Evolutionary conservation across 2,797 vertebrate genomes (phyloP), one percentile per base, ranked within the genome.

Genomic region (Diplodus sargus): DNA sequence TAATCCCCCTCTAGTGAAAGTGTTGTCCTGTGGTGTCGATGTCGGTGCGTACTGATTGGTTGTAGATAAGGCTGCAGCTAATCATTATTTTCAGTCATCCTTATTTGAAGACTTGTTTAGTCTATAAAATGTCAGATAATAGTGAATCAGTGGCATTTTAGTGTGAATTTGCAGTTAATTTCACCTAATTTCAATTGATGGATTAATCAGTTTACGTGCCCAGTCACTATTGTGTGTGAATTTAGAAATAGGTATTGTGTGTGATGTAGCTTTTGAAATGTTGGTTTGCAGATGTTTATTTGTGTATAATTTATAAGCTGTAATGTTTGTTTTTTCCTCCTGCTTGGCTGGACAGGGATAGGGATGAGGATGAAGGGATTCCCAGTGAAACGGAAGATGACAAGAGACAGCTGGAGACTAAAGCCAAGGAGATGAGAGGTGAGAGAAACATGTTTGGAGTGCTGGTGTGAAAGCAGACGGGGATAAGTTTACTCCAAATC

Each of bases 381-480:
- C 98, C 97, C 22, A 99, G 97, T 28, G 98, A 99, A 87, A 98
- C 96, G 0, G 98, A 99, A 79, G 97, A 99, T 84, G 98, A 99
- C 83, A 97, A 97, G 91, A 96, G 95, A 83, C 91, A 97, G 75
- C 82, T 96, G 0, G 97, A 99, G 52, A 95, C 91, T 0, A 99
- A 97, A 96, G 93, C 97, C 71, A 97, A 95, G 85, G 97, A 97
- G 83, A 91, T 99, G 86, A 97, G 97, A 97, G 98, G 98, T 99
- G 77, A 91, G 87, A 68, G 17, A 47, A 62, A 59, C 14, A 0
- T 3, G 0, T 76, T 51, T 3, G 5, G 25, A 42, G 45, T 2
- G 43, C 51, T 30, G 48, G 5, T 58, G 0, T 13, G 56, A 13
- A 52, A 57, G 49, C 52, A 66, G 62, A 53, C 11, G 1, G 5